phyloP scores from a whole-genome alignment of 2,113 vertebrate genomes.

The Sceloporus tristichus region DNA sequence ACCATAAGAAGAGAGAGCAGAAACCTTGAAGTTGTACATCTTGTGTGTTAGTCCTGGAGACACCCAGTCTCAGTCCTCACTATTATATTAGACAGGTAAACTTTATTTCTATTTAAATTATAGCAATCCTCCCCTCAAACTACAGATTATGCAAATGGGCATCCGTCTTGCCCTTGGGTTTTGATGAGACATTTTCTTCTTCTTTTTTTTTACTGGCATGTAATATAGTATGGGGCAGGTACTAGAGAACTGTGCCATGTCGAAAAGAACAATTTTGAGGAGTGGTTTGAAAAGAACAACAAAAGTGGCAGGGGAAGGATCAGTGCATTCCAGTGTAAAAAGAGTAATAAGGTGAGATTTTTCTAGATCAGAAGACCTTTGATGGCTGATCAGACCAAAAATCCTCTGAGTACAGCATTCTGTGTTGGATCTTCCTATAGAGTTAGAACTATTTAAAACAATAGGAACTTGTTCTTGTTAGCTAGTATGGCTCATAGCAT shows the following conservation, averaged over 20 bases:
- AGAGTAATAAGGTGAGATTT: not conserved
- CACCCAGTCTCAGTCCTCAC: too few species aligned
- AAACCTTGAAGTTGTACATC: not conserved
- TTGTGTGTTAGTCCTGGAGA: too few species aligned
- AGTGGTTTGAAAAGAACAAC: not conserved
- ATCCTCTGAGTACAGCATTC: not conserved
- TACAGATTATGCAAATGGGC: not conserved
- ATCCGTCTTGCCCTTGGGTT: not conserved
- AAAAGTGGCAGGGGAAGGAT: not conserved
- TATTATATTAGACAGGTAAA: not conserved
- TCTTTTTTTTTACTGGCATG: not conserved
- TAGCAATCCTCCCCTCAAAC: not conserved
- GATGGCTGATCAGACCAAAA: not conserved
- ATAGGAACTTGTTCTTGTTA: too few species aligned
- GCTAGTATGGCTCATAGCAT: not conserved
- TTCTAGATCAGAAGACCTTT: not conserved
- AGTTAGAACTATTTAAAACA: too few species aligned
- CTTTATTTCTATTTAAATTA: not conserved
- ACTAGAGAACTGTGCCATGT: not conserved
- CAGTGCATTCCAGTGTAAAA: not conserved
- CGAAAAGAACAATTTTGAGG: not conserved
- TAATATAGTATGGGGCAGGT: not conserved
- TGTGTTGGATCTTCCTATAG: not conserved
- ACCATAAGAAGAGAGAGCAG: not conserved
- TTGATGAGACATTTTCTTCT: not conserved